Evolutionary conservation across 2,888 invertebrate genomes (phyloP).

Genomic region (Clusia tigrina): DNA sequence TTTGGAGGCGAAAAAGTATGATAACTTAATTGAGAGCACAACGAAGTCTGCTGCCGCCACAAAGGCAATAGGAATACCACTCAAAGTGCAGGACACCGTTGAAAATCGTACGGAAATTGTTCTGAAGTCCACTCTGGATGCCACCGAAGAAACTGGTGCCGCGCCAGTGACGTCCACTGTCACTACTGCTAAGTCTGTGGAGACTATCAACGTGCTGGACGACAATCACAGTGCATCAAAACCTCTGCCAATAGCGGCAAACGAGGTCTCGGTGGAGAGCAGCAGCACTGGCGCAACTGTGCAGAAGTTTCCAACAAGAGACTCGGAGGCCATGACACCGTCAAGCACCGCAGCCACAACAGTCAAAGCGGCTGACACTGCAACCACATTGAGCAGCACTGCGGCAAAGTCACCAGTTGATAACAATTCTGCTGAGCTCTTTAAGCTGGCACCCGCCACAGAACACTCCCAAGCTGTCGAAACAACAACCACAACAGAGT

Average conservation of each 20-base stretch:
- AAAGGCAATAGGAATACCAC: neutral
- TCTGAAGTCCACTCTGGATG: constrained; percentile 45
- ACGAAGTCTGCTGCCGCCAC: neutral
- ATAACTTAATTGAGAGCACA: neutral
- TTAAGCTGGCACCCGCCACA: constrained; percentile 19
- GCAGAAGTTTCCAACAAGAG: too few relatives aligned
- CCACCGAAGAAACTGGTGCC: constrained; percentile 41
- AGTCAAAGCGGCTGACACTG: neutral
- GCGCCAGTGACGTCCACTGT: neutral
- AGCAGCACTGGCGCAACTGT: neutral
- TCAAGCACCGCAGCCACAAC: constrained; percentile 12
- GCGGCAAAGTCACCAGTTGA: constrained; percentile 22
- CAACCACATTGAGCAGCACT: constrained; percentile 18
- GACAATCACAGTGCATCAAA: too few relatives aligned
- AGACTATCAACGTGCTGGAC: too few relatives aligned
- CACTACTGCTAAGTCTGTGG: too few relatives aligned
- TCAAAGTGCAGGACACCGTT: neutral
- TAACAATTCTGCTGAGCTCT: constrained; percentile 21
- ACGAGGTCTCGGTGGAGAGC: too few relatives aligned
- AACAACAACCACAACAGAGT: neutral
- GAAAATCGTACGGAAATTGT: constrained; percentile 45
- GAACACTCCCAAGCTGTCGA: neutral
- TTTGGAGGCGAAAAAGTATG: constrained; percentile 22
- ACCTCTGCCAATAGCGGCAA: too few relatives aligned
- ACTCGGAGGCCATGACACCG: too few relatives aligned